Base-by-base conservation (phyloP, 2,888 invertebrate genomes). In the Drosophila putrida region DNA sequence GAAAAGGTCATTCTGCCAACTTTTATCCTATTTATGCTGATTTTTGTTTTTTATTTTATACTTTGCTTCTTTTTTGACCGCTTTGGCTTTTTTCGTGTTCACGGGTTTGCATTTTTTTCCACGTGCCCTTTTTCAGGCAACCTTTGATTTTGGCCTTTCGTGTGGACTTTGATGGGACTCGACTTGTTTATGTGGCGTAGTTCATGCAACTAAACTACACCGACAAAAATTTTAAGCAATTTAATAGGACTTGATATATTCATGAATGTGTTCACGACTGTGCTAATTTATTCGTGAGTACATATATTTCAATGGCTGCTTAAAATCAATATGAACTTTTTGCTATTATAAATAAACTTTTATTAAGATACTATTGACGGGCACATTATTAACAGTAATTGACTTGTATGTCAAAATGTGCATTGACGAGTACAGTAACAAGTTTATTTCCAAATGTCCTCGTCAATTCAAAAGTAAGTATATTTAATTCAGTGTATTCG, bases 1-100 rank as follows among this genome's bases (percentile, higher is more conserved):
- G 81, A 83, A 90, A 84, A 89, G 90, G 90, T 89, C 82, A 90
- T 86, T 89, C 82, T 58, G 67, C 80, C 72, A 85, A 82, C 82
- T 86, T 82, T 86, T 78, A 75, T 77, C 61, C 78, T 76, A 76
- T 88, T 88, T 80, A 75, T 79, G 79, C 66, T 57, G 74, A 78
- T 75, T 77, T 77, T 75, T 78, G 64, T 67, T 57, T 38, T 43
- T 57, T 41, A 25, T 33, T n/a, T 38, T 6, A 25, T 44, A 15
- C 25, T n/a, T 33, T 25, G 15, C 25, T 43, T 33, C 33, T 75
- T 41, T 73, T 62, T 63, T 49, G 51, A 57, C 71, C 53, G 36
- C 31, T 69, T 58, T 51, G 35, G 35, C 36, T 61, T 50, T 68
- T 43, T 62, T 53, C 53, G 41, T 64, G 38, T 68, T 74, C 38